phyloP scores from a whole-genome alignment of 2,797 vertebrate genomes.

The Scolopax bukidnonensis region DNA sequence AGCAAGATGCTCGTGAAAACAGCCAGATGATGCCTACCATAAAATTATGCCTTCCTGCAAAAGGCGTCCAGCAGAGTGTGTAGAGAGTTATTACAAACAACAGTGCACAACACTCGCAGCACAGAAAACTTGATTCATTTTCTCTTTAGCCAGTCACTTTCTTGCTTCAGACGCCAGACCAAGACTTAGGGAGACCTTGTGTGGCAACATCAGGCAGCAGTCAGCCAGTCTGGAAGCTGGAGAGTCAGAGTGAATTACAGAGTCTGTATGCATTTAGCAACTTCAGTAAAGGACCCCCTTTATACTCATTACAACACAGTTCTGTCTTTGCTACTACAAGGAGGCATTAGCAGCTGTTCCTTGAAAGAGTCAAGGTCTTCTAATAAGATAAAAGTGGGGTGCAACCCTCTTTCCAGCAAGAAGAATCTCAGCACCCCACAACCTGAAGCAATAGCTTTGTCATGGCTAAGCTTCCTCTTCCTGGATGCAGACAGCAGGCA shows the following conservation, averaged over 20 bases:
- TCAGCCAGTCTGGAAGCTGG: constrained; percentile 37
- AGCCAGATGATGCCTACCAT: not conserved
- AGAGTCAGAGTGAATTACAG: constrained; percentile 8
- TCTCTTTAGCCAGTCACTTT: not conserved
- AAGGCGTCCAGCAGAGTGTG: not conserved
- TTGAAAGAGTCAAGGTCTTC: not conserved
- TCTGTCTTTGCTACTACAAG: constrained; percentile 31
- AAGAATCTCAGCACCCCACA: not conserved
- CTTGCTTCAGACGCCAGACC: not conserved
- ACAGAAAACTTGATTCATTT: constrained; percentile 9
- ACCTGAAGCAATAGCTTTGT: fast-evolving
- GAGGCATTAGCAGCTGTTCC: not conserved
- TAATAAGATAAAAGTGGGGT: not conserved
- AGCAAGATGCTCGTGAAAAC: not conserved
- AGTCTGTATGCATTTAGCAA: constrained; percentile 4
- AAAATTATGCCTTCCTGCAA: not conserved
- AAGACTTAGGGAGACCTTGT: constrained; percentile 32
- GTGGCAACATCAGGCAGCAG: constrained; percentile 27
- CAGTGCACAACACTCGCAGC: not conserved
- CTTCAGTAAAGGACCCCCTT: constrained; percentile 35
- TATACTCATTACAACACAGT: constrained; percentile 48
- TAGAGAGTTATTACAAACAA: not conserved
- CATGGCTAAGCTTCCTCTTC: not conserved
- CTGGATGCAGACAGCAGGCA: not conserved
- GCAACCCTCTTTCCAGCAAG: not conserved